These are phyloP conservation scores for Octopus sinensis DNA, from an alignment of 1,140 invertebrate species.

Conservation along the genomic window DNA sequence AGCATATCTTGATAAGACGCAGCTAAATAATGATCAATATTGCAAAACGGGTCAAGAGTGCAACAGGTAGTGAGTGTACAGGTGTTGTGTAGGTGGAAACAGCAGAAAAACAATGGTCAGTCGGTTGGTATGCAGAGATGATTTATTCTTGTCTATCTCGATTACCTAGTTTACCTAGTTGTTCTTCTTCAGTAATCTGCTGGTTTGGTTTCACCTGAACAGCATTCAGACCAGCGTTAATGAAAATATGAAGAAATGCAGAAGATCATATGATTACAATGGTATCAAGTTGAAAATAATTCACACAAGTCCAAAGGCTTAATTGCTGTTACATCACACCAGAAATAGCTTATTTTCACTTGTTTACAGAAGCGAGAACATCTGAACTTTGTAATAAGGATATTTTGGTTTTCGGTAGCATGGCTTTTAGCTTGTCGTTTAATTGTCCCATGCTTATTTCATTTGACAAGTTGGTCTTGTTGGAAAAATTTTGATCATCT, in stretches of 20 bases:
- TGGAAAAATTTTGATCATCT: slow-evolving; percentile 11
- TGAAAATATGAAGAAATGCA: neutral
- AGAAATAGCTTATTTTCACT: neutral
- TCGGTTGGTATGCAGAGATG: too few species aligned
- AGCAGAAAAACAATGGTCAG: too few species aligned
- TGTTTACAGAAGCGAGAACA: neutral
- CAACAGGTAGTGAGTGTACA: too few species aligned
- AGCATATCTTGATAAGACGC: too few species aligned
- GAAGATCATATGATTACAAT: neutral
- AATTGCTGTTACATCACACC: neutral
- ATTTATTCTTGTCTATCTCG: too few species aligned
- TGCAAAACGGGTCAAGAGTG: too few species aligned
- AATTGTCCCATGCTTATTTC: slow-evolving; percentile 27
- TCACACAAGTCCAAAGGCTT: neutral
- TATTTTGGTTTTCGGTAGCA: slow-evolving; percentile 24
- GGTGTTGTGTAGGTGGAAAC: too few species aligned
- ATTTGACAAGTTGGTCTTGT: slow-evolving; percentile 13
- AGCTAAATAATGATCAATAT: too few species aligned
- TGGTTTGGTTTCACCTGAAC: neutral
- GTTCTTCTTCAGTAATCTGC: too few species aligned
- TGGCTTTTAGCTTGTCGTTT: slow-evolving; percentile 23
- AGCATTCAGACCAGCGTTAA: neutral
- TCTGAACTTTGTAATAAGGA: neutral
- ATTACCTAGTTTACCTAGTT: too few species aligned
- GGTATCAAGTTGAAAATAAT: neutral